Conservation (phyloP, 2,888 invertebrate species). For the Electrophaes corylata region DNA sequence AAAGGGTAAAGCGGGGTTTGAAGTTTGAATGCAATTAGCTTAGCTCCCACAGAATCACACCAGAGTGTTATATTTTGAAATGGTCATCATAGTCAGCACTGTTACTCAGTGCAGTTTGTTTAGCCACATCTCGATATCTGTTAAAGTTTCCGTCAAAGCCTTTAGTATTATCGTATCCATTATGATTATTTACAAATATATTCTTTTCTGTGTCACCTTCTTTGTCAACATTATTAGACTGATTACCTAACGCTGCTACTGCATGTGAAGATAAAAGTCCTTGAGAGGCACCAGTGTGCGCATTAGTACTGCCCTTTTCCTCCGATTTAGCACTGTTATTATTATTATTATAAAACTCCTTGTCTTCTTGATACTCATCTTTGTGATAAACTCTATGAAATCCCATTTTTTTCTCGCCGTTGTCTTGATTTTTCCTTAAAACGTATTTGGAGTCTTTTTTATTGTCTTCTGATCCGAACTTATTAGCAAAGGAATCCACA, state of each 20-base stretch:
- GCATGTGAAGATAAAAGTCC: slow-evolving; percentile 57
- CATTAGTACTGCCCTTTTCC: slow-evolving; percentile 55
- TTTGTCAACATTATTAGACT: slow-evolving; percentile 46
- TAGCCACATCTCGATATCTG: slow-evolving; percentile 59
- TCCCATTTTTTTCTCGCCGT: slow-evolving; percentile 68
- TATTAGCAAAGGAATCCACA: slow-evolving; percentile 65
- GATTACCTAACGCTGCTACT: slow-evolving; percentile 49
- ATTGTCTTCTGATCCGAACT: slow-evolving; percentile 62
- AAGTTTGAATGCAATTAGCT: no score
- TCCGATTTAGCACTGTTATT: slow-evolving; percentile 55
- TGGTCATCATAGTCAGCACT: slow-evolving; percentile 54
- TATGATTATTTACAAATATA: slow-evolving; percentile 47
- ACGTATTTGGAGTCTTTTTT: slow-evolving; percentile 56
- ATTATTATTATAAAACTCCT: slow-evolving; percentile 70
- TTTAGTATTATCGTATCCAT: slow-evolving; percentile 44
- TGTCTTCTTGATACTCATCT: slow-evolving; percentile 73
- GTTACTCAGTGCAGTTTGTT: slow-evolving; percentile 55
- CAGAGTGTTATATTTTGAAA: slow-evolving; percentile 19
- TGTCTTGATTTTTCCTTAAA: slow-evolving; percentile 57
- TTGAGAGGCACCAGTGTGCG: slow-evolving; percentile 58
- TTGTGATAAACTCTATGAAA: slow-evolving; percentile 72
- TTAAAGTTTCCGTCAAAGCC: slow-evolving; percentile 50
- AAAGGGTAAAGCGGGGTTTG: no score
- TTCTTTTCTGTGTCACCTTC: slow-evolving; percentile 46
- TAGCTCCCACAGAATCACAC: no score